Evolutionary conservation across 2,113 vertebrate species (phyloP).

Genomic region (Otis tarda): DNA sequence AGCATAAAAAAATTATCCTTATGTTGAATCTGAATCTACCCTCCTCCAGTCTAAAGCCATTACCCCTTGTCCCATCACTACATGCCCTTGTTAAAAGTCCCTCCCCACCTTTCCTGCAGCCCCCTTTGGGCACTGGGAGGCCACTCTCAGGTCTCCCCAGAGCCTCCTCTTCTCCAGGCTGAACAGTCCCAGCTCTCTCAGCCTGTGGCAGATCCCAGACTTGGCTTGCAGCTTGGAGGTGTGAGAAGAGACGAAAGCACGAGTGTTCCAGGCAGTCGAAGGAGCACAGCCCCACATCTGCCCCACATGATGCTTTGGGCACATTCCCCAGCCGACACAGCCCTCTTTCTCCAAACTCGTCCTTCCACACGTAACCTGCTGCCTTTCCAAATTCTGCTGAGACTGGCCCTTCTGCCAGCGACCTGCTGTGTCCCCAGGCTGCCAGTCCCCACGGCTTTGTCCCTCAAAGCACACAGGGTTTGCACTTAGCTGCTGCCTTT

Average conservation of each 20-base stretch:
- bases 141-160: too few relatives aligned
- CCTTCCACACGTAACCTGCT: background rate
- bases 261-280: accelerated
- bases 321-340: background rate
- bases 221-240: background rate
- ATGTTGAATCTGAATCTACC: too few relatives aligned
- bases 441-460: accelerated
- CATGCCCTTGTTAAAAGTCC: too few relatives aligned
- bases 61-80: too few relatives aligned
- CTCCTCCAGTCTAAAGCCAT: too few relatives aligned
- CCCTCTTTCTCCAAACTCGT: background rate
- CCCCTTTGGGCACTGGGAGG: too few relatives aligned
- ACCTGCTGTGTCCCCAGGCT: background rate
- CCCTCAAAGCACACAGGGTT: background rate
- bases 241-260: background rate
- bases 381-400: background rate
- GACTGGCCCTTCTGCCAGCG: background rate
- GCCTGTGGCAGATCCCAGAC: background rate
- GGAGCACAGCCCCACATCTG: accelerated
- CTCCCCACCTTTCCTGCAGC: too few relatives aligned
- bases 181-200: too few relatives aligned
- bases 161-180: too few relatives aligned
- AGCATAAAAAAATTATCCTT: too few relatives aligned
- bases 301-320: background rate
- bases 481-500: background rate